Percentiles rank a stretch among this genome's conserved stretches.
Conservation (phyloP, 1,140 invertebrate species). For the Bactericera cockerelli region DNA sequence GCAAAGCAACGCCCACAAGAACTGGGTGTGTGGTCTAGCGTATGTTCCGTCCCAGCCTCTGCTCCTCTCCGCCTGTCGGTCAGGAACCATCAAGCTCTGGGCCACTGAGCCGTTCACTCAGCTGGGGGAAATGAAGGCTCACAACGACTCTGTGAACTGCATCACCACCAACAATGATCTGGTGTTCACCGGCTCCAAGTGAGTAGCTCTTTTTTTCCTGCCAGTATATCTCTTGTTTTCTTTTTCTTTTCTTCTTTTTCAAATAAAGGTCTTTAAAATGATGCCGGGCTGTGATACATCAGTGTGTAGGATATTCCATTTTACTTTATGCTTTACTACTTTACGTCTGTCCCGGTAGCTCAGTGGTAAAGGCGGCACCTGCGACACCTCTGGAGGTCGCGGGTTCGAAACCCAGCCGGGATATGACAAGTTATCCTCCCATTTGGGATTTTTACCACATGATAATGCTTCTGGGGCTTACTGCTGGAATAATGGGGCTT, state of each 20-base stretch:
- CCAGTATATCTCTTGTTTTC: no score
- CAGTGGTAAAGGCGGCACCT: no score
- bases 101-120: slow-evolving; percentile 42
- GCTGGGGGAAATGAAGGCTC: slow-evolving; percentile 56
- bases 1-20: slow-evolving; percentile 73
- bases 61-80: slow-evolving; percentile 60
- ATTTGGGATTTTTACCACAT: no score
- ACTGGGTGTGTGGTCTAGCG: slow-evolving; percentile 69
- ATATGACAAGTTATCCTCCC: no score
- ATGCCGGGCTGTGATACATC: background rate
- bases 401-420: no score
- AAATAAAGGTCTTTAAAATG: background rate
- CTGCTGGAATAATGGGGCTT: no score
- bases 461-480: no score
- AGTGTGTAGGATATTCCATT: background rate
- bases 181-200: slow-evolving; percentile 63
- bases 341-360: no score
- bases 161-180: slow-evolving; percentile 52
- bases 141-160: slow-evolving; percentile 56
- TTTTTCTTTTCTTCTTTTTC: background rate
- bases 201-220: slow-evolving; percentile 26
- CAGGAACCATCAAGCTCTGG: slow-evolving; percentile 58
- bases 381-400: no score
- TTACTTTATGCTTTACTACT: background rate
- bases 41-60: slow-evolving; percentile 42